A percentile compares a stretch with the other conserved stretches of the same genome.
Conservation (phyloP, 2,113 vertebrate species). For the Alligator sinensis region DNA sequence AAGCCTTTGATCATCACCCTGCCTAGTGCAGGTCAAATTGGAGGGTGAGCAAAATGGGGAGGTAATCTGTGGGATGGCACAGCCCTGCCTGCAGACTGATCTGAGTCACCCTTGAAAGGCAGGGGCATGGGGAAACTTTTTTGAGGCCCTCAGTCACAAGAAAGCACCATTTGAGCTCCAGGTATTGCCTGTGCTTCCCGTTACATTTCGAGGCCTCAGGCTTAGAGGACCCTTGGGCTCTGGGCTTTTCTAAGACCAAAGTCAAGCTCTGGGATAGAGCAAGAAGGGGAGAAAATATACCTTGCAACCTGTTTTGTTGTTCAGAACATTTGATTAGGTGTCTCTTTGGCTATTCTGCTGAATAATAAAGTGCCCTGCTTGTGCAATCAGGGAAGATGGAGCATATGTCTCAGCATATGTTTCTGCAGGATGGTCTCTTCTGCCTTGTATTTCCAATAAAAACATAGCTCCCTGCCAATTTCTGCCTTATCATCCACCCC, state of each 20-base stretch:
- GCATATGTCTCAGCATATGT: constrained; percentile 60
- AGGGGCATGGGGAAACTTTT: too few relatives aligned
- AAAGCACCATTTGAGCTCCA: too few relatives aligned
- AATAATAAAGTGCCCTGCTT: constrained; percentile 9
- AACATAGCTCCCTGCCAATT: neutral
- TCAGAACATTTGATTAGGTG: neutral
- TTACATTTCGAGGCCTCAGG: accelerated
- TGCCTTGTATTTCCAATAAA: constrained; percentile 10
- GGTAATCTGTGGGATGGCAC: too few relatives aligned
- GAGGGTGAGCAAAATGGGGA: too few relatives aligned
- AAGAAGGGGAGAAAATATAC: neutral
- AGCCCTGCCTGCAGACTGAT: too few relatives aligned
- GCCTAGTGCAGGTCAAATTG: too few relatives aligned
- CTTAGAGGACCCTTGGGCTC: neutral
- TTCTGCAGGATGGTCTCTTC: neutral
- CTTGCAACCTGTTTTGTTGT: neutral
- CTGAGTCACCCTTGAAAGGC: too few relatives aligned
- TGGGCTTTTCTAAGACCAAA: accelerated
- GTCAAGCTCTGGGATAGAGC: neutral
- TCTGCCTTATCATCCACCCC: constrained; percentile 7
- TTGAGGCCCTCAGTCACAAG: too few relatives aligned
- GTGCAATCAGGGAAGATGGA: neutral
- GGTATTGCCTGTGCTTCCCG: neutral
- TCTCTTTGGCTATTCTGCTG: neutral
- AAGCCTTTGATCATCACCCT: too few relatives aligned